Conservation (phyloP, 2,888 invertebrate species). For the Lasioglossum malachurum region DNA sequence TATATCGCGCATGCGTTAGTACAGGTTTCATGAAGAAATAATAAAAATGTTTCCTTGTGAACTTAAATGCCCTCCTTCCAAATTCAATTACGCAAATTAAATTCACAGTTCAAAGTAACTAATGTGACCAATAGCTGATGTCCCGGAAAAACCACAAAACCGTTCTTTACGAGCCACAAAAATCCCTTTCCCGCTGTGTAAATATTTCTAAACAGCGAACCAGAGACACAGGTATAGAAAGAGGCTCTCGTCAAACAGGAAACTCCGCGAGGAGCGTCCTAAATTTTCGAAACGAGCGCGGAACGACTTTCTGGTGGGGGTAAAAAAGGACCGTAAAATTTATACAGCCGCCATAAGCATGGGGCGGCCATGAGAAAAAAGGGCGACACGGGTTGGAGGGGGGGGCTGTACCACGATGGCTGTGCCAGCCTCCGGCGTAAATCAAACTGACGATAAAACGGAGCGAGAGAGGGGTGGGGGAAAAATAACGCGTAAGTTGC, state of each 20-base stretch:
- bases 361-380: not conserved
- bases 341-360: constrained; percentile 43
- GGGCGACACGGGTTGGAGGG: not conserved
- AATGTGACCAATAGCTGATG: not conserved
- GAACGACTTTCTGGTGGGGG: constrained; percentile 15
- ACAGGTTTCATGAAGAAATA: not conserved
- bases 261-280: constrained; percentile 15
- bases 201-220: not conserved
- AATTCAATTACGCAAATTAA: not conserved
- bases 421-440: constrained; percentile 19
- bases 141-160: not conserved
- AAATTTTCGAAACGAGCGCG: constrained; percentile 48
- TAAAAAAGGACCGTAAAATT: constrained; percentile 39
- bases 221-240: not conserved
- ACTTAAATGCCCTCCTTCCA: not conserved
- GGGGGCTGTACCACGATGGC: not conserved
- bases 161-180: not conserved
- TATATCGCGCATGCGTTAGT: not conserved
- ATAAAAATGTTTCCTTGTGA: not conserved
- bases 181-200: not conserved
- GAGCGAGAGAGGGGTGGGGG: no score
- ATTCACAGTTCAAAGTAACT: not conserved
- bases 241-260: constrained; percentile 1
- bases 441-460: constrained; percentile 40
- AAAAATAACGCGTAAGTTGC: constrained; percentile 18